Evolutionary conservation across 2,888 invertebrate species (phyloP).

Genomic region (Lamellibrachia satsuma): DNA sequence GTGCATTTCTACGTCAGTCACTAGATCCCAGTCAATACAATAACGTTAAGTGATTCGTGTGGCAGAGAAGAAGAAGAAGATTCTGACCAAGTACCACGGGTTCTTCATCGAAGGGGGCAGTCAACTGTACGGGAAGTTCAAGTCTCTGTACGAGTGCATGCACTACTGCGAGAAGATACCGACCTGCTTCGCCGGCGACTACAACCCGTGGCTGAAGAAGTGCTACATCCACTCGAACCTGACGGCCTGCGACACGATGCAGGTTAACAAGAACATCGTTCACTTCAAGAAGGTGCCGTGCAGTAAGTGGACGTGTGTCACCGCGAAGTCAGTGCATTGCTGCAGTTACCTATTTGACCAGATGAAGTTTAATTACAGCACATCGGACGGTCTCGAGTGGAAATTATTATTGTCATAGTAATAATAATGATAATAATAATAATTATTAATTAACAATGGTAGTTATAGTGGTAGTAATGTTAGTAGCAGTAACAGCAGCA

Average conservation of each 20-base stretch:
- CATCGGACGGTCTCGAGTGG: too few relatives aligned
- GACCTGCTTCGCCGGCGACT: constrained; percentile 35
- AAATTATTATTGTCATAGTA: too few relatives aligned
- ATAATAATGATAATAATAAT: too few relatives aligned
- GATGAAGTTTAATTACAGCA: neutral
- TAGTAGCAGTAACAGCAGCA: too few relatives aligned
- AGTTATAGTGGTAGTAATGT: too few relatives aligned
- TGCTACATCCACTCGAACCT: constrained; percentile 37
- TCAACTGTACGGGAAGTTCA: constrained; percentile 37
- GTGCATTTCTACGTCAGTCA: neutral
- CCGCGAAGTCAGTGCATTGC: neutral
- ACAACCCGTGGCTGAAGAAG: constrained; percentile 37
- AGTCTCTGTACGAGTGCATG: constrained; percentile 35
- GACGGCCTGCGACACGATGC: constrained; percentile 34
- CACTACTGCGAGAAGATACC: constrained; percentile 30
- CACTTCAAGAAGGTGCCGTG: constrained; percentile 40
- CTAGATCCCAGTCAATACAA: neutral
- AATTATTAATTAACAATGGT: too few relatives aligned
- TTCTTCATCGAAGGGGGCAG: constrained; percentile 39
- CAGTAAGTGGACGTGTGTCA: neutral
- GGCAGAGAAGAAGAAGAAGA: constrained; percentile 28
- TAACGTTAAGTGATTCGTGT: neutral
- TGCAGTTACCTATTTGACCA: neutral
- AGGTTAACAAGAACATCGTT: constrained; percentile 33
- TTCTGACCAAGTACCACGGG: constrained; percentile 32